phyloP scores from a whole-genome alignment of 2,888 invertebrate species.

The Acanthopleura granulata region DNA sequence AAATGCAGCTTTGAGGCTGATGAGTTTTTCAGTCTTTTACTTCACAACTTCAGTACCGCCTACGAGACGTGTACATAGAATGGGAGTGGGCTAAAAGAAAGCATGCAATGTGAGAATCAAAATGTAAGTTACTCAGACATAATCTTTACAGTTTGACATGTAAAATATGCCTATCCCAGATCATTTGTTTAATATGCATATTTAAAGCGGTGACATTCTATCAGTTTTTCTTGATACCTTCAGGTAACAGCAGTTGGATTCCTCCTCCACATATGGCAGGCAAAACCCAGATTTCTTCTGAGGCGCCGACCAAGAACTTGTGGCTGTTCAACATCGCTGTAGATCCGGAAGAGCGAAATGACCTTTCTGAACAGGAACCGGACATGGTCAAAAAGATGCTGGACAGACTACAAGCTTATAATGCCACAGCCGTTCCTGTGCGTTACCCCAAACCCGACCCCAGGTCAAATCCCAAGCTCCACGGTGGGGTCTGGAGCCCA shows the following conservation, averaged over 20 bases:
- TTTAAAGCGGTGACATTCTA: too few relatives aligned
- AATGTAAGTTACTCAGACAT: too few relatives aligned
- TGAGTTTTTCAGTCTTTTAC: too few relatives aligned
- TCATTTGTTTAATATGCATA: too few relatives aligned
- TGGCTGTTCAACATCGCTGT: conserved; percentile 64
- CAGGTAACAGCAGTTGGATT: conserved; percentile 53
- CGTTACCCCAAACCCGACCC: conserved; percentile 55
- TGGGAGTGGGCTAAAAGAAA: too few relatives aligned
- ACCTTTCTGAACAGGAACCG: conserved; percentile 47
- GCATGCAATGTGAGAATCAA: too few relatives aligned
- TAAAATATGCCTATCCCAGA: too few relatives aligned
- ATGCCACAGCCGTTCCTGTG: conserved; percentile 58
- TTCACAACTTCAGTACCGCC: too few relatives aligned
- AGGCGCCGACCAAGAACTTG: conserved; percentile 44
- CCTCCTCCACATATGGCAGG: conserved; percentile 38
- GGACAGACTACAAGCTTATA: conserved; percentile 46
- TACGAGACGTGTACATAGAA: too few relatives aligned
- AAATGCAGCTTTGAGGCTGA: too few relatives aligned
- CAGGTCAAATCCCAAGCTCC: conserved; percentile 49
- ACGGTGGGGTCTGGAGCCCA: conserved; percentile 64
- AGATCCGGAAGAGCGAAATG: conserved; percentile 59
- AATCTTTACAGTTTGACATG: too few relatives aligned
- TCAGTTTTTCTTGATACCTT: background rate
- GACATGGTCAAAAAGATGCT: conserved; percentile 51
- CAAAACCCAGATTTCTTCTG: background rate